A percentile compares a stretch with the other conserved stretches of the same genome.
phyloP scores from a whole-genome alignment of 1,140 invertebrate genomes.

The Stegodyphus mimosarum region DNA sequence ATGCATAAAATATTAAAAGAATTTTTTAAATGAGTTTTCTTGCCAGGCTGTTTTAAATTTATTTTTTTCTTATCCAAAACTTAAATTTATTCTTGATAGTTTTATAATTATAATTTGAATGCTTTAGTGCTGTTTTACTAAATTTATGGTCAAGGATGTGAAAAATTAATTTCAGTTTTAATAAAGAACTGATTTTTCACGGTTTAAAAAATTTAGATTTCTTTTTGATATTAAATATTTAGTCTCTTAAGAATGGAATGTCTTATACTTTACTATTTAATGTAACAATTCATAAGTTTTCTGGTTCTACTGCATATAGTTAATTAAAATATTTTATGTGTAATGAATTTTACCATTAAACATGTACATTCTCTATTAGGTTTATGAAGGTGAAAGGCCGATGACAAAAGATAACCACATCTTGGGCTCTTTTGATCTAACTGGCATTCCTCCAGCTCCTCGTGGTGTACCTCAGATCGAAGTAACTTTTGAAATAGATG shows the following conservation, averaged over 20 bases:
- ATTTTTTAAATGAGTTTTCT: too few relatives aligned
- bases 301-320: neutral
- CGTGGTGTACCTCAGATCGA: slow-evolving; percentile 86
- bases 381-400: slow-evolving; percentile 96
- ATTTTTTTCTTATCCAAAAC: too few relatives aligned
- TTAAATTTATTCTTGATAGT: too few relatives aligned
- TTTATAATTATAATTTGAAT: too few relatives aligned
- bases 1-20: too few relatives aligned
- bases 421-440: slow-evolving; percentile 97
- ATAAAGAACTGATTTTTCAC: neutral
- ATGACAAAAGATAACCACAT: slow-evolving; percentile 99
- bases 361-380: slow-evolving; percentile 67
- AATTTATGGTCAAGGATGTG: too few relatives aligned
- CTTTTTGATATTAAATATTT: neutral
- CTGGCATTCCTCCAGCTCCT: slow-evolving; percentile 97
- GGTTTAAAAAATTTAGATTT: neutral
- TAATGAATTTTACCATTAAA: neutral
- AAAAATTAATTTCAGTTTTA: too few relatives aligned
- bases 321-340: neutral
- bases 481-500: slow-evolving; percentile 99
- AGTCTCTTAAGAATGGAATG: too few relatives aligned
- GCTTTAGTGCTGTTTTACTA: too few relatives aligned
- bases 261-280: neutral
- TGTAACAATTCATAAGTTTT: neutral
- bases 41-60: too few relatives aligned